phyloP scores from a whole-genome alignment of 2,797 vertebrate species.

The Natrix natrix region DNA sequence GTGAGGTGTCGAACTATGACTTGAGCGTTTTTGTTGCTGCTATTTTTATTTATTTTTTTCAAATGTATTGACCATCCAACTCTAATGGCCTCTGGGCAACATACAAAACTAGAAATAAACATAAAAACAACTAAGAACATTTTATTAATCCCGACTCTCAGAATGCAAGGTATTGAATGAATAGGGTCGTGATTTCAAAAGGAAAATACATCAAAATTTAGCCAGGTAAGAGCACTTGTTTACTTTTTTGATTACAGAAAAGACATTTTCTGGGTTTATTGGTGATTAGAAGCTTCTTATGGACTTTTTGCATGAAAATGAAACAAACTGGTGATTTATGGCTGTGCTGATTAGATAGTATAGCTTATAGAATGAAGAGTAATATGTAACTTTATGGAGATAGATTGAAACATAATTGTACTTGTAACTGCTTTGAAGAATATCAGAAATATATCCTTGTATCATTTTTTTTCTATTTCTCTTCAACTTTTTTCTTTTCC shows the following conservation, averaged over 20 bases:
- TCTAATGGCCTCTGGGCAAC: background rate
- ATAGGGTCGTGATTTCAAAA: background rate
- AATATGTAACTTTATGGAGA: background rate
- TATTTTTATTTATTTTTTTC: background rate
- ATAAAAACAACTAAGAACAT: background rate
- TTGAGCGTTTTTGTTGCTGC: background rate
- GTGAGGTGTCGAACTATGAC: slow-evolving; percentile 66
- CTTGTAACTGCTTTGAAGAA: background rate
- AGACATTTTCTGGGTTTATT: background rate
- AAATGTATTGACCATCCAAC: background rate
- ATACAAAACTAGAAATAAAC: background rate
- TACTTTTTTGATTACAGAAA: background rate
- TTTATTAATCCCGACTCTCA: background rate
- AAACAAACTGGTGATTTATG: background rate
- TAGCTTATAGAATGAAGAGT: background rate
- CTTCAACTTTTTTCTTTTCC: background rate
- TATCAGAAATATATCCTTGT: background rate
- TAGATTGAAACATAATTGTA: background rate
- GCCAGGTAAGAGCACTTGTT: background rate
- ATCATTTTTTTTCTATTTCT: background rate
- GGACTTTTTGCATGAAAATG: background rate
- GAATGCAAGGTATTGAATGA: background rate
- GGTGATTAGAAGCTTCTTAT: background rate
- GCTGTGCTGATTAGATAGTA: background rate
- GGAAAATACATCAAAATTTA: background rate